Conservation (phyloP, 2,888 invertebrate species). For the Nomada lathburiana region DNA sequence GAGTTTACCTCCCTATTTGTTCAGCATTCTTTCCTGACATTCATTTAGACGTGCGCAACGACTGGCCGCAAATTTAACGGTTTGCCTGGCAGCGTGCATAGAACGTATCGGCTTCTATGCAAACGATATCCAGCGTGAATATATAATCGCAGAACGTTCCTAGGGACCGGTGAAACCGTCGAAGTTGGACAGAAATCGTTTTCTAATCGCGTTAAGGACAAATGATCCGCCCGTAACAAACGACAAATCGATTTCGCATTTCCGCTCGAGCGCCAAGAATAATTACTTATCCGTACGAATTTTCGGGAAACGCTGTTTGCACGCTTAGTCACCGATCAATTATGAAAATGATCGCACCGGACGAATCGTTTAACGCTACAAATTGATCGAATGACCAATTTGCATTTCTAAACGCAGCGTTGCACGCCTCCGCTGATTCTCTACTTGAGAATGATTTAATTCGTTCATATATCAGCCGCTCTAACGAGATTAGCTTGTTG, state of each 20-base stretch:
- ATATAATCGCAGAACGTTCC: constrained; percentile 36
- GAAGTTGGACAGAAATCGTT: background rate
- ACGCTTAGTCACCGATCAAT: constrained; percentile 15
- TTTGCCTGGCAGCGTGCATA: constrained; percentile 26
- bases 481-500: constrained; percentile 45
- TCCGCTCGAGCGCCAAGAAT: too few species aligned
- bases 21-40: constrained; percentile 41
- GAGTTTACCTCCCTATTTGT: constrained; percentile 46
- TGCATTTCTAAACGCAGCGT: constrained; percentile 45
- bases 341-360: constrained; percentile 40
- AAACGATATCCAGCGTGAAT: constrained; percentile 45
- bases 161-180: constrained; percentile 1
- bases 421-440: constrained; percentile 54
- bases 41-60: constrained; percentile 34
- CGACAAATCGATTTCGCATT: too few species aligned
- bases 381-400: constrained; percentile 54
- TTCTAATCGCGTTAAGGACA: too few species aligned
- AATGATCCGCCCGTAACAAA: too few species aligned
- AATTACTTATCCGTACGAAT: too few species aligned
- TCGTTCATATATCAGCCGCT: constrained; percentile 50
- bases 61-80: constrained; percentile 51
- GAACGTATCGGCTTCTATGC: constrained; percentile 41
- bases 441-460: constrained; percentile 58
- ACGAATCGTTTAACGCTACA: constrained; percentile 56
- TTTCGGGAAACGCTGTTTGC: background rate